Conservation (phyloP, 2,888 invertebrate genomes). For the Spilosoma lubricipeda region DNA sequence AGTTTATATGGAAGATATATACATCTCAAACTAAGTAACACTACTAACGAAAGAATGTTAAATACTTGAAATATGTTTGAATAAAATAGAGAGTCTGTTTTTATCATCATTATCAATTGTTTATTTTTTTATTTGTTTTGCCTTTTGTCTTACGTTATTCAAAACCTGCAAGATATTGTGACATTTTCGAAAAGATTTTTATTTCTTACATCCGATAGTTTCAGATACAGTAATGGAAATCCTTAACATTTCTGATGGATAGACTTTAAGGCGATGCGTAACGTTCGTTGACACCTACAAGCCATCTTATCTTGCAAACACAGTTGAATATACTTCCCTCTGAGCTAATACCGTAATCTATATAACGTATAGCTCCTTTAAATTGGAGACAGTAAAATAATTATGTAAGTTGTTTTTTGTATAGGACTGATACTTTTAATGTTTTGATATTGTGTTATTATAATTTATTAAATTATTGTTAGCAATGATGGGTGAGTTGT, state of each 20-base stretch:
- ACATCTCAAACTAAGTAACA: no score
- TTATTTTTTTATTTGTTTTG: no score
- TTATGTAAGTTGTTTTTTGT: neutral
- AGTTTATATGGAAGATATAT: no score
- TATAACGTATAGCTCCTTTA: neutral
- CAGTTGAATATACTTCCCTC: neutral
- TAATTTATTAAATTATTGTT: neutral
- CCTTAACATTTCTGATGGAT: neutral
- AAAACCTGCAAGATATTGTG: no score
- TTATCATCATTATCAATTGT: no score
- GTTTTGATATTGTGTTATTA: neutral
- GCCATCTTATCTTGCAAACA: slow-evolving; percentile 1
- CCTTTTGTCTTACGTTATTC: no score
- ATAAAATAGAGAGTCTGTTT: no score
- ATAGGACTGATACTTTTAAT: neutral
- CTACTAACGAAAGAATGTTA: no score
- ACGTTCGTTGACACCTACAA: neutral
- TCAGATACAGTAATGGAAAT: neutral
- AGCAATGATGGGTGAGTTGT: no score
- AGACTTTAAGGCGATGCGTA: neutral
- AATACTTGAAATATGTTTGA: no score
- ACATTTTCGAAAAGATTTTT: no score
- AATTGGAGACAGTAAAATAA: neutral
- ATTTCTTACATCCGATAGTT: neutral
- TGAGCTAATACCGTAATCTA: neutral